Evolutionary conservation across 2,888 invertebrate species (phyloP).

Genomic region (Flabesymbios commensalis): DNA sequence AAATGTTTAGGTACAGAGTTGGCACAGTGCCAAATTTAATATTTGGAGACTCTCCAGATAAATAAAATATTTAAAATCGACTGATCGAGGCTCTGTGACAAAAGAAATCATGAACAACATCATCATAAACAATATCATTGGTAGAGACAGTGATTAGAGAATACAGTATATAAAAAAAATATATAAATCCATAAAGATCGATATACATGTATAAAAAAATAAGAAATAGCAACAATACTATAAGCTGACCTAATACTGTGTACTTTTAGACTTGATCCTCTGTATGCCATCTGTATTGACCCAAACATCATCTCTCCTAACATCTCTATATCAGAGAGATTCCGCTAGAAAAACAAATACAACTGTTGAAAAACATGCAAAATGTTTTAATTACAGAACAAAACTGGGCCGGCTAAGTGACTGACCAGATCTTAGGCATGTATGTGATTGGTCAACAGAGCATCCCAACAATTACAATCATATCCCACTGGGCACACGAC

Average conservation of each 20-base stretch:
- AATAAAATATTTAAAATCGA: neutral
- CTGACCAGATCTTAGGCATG: too few relatives aligned
- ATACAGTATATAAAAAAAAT: too few relatives aligned
- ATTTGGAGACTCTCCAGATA: neutral
- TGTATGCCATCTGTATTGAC: constrained; percentile 84
- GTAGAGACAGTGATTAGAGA: too few relatives aligned
- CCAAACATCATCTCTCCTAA: constrained; percentile 93
- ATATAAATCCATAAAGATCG: neutral
- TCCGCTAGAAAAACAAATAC: too few relatives aligned
- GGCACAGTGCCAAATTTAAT: too few relatives aligned
- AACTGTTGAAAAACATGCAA: too few relatives aligned
- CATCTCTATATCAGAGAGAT: constrained; percentile 30
- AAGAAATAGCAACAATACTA: neutral
- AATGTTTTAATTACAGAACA: too few relatives aligned
- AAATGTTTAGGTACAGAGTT: too few relatives aligned
- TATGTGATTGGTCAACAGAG: too few relatives aligned
- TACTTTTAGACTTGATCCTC: constrained; percentile 80
- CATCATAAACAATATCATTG: neutral
- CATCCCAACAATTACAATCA: too few relatives aligned
- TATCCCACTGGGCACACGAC: too few relatives aligned
- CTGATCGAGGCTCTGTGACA: neutral
- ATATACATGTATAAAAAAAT: neutral
- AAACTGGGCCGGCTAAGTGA: too few relatives aligned
- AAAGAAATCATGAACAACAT: neutral
- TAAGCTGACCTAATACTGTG: constrained; percentile 66